Conservation (phyloP, 2,888 invertebrate species). For the Automeris io region DNA sequence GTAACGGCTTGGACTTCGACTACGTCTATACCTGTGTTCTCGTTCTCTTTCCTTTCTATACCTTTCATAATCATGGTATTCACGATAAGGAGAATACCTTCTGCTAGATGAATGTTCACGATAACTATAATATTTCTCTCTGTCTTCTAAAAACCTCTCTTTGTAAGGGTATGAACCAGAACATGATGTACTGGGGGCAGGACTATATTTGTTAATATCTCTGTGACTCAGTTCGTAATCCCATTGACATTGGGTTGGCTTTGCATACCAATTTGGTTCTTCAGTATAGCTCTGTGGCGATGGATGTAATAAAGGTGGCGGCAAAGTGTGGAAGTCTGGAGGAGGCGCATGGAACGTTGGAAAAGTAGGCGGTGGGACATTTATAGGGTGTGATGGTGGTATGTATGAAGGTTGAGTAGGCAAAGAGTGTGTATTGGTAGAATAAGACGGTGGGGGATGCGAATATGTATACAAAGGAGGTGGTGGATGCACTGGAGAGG, state of each 20-base stretch:
- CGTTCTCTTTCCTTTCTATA: constrained; percentile 21
- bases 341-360: constrained; percentile 14
- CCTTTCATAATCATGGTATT: constrained; percentile 14
- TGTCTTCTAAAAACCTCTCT: neutral
- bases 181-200: constrained; percentile 3
- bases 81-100: constrained; percentile 21
- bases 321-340: constrained; percentile 18
- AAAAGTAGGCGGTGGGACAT: constrained; percentile 27
- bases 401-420: constrained; percentile 13
- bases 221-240: neutral
- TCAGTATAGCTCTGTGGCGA: constrained; percentile 7
- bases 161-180: constrained; percentile 1
- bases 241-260: neutral
- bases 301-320: constrained; percentile 22
- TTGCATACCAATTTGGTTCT: neutral
- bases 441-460: constrained; percentile 3
- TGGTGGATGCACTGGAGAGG: constrained; percentile 13
- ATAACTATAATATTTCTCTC: constrained; percentile 7
- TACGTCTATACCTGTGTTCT: constrained; percentile 7
- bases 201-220: neutral
- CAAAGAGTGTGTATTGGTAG: neutral
- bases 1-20: constrained; percentile 16
- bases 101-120: constrained; percentile 20
- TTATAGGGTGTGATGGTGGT: constrained; percentile 20
- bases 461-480: constrained; percentile 8